These are phyloP conservation scores for Chrysolina americana DNA, from an alignment of 2,888 invertebrate genomes.

Conservation along the genomic window DNA sequence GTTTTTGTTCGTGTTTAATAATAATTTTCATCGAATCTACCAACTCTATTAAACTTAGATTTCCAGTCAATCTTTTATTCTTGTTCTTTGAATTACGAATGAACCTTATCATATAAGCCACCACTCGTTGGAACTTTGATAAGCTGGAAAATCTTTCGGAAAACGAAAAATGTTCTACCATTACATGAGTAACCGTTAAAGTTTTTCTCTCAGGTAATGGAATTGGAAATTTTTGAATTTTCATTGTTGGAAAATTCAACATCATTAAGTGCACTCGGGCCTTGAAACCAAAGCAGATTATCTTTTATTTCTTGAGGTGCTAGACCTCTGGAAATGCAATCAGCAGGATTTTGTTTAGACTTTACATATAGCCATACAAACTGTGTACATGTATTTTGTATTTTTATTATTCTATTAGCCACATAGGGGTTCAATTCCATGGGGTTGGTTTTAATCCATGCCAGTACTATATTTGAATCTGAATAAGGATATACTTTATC, in stretches of 20 bases:
- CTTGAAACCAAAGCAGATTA: slow-evolving; percentile 17
- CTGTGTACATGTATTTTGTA: neutral
- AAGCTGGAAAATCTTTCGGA: neutral
- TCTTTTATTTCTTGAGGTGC: slow-evolving; percentile 19
- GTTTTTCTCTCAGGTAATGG: neutral
- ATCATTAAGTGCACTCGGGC: neutral
- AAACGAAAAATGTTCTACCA: neutral
- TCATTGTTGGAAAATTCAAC: slow-evolving; percentile 12
- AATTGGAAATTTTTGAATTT: neutral
- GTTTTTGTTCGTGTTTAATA: slow-evolving; percentile 1
- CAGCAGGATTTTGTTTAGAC: slow-evolving; percentile 17
- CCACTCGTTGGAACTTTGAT: neutral
- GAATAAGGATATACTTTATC: slow-evolving; percentile 13
- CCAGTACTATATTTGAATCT: slow-evolving; percentile 14
- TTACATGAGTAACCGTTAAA: neutral
- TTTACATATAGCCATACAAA: slow-evolving; percentile 9
- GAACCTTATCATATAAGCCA: slow-evolving; percentile 12
- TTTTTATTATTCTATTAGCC: no score
- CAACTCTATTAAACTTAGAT: slow-evolving; percentile 3
- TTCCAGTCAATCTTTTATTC: slow-evolving; percentile 1
- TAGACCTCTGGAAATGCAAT: slow-evolving; percentile 22
- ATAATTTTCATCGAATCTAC: neutral
- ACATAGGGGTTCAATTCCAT: slow-evolving; percentile 16
- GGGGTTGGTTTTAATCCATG: slow-evolving; percentile 13
- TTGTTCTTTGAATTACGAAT: neutral